Conservation (phyloP, 2,113 vertebrate species). For the Hemibagrus wyckioides region DNA sequence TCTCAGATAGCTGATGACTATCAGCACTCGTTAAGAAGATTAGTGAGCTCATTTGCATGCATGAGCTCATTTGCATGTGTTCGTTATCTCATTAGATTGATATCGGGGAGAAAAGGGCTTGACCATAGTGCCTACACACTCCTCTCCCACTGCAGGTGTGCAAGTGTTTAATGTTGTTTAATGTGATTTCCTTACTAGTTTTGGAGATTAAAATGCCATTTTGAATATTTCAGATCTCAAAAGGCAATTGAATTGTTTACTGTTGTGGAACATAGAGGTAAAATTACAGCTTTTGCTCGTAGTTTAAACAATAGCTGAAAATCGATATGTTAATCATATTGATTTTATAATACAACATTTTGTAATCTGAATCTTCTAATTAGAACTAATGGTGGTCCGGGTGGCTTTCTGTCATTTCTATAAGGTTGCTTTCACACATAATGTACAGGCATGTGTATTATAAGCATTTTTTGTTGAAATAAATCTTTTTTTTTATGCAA, state of each 20-base stretch:
- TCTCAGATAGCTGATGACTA: constrained; percentile 76
- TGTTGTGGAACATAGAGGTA: neutral
- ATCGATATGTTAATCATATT: neutral
- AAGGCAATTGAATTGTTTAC: constrained; percentile 1
- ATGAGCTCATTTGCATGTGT: constrained; percentile 77
- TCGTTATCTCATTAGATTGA: constrained; percentile 79
- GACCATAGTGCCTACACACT: constrained; percentile 68
- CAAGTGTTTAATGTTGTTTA: constrained; percentile 21
- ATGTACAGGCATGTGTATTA: neutral
- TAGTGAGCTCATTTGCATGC: constrained; percentile 64
- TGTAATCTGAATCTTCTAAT: neutral
- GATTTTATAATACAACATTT: neutral
- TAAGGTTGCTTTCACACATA: neutral
- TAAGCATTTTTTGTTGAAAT: neutral
- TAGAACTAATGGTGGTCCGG: neutral
- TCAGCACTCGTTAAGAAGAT: constrained; percentile 75
- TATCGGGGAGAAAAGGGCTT: constrained; percentile 72
- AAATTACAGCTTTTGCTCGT: neutral
- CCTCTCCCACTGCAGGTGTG: constrained; percentile 47
- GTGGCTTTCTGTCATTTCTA: neutral
- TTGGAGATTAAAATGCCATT: neutral
- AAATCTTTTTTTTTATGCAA: too few relatives aligned
- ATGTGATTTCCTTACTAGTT: constrained; percentile 7
- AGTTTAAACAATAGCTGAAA: neutral
- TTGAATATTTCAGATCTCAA: neutral